A percentile compares a stretch with the other conserved stretches of the same genome.
These are phyloP conservation scores for Neotoxoptera formosana DNA, from an alignment of 1,140 invertebrate genomes.

Conservation along the genomic window DNA sequence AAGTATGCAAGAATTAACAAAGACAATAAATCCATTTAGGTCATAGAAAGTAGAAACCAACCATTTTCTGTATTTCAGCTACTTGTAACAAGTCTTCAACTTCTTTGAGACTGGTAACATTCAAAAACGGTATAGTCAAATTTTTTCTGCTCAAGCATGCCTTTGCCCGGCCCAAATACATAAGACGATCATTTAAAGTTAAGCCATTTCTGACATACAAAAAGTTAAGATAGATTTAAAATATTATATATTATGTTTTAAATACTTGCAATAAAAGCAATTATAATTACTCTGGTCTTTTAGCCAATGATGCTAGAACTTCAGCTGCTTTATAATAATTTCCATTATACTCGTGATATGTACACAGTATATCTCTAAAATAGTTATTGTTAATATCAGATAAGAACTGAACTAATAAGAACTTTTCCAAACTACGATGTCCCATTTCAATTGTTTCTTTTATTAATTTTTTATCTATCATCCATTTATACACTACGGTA, in stretches of 20 bases:
- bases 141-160: constrained; percentile 52
- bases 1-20: background rate
- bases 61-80: constrained; percentile 78
- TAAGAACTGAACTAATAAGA: constrained; percentile 59
- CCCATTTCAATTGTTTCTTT: constrained; percentile 80
- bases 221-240: background rate
- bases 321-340: constrained; percentile 93
- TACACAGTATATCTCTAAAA: constrained; percentile 91
- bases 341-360: constrained; percentile 91
- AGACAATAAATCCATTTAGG: background rate
- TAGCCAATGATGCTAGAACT: constrained; percentile 87
- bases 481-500: constrained; percentile 91
- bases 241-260: background rate
- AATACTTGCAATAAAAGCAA: background rate
- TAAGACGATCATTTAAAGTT: constrained; percentile 45
- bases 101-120: constrained; percentile 55
- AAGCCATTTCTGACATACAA: constrained; percentile 32
- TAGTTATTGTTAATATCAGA: constrained; percentile 62
- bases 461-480: constrained; percentile 79
- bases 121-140: constrained; percentile 37
- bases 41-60: constrained; percentile 59
- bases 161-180: constrained; percentile 52
- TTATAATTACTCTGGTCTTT: constrained; percentile 78
- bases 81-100: constrained; percentile 63
- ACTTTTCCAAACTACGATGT: constrained; percentile 73